Evolutionary conservation across 2,888 invertebrate species (phyloP).

Genomic region (Meteorus cinctellus): DNA sequence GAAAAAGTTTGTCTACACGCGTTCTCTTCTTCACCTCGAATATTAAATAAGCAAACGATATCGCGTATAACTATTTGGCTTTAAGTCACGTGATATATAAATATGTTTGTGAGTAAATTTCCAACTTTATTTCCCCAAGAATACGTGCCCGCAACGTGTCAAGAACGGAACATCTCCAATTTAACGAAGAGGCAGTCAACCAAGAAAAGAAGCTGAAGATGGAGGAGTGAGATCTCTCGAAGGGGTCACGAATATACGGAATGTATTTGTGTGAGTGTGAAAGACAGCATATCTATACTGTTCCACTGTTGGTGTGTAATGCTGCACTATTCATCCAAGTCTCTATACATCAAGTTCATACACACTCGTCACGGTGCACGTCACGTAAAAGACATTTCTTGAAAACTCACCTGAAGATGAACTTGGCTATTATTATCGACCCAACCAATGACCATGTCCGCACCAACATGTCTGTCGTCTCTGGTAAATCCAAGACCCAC

Average conservation of each 20-base stretch:
- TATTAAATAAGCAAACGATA: not conserved
- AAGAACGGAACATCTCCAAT: conserved; percentile 21
- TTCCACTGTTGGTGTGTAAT: not conserved
- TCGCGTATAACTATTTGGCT: no score
- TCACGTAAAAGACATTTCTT: conserved; percentile 26
- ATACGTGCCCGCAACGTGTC: conserved; percentile 23
- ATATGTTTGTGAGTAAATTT: not conserved
- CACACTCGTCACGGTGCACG: not conserved
- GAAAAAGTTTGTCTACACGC: not conserved
- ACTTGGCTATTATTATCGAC: conserved; percentile 85
- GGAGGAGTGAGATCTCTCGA: conserved; percentile 18
- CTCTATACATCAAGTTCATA: not conserved
- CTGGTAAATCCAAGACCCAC: conserved; percentile 91
- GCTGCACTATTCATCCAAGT: conserved; percentile 5
- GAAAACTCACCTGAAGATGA: conserved; percentile 84
- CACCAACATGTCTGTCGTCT: conserved; percentile 85
- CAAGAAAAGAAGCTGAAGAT: conserved; percentile 23
- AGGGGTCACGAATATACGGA: conserved; percentile 26
- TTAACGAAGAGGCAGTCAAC: conserved; percentile 11
- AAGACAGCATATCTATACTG: not conserved
- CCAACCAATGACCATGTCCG: conserved; percentile 93
- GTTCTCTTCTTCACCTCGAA: not conserved
- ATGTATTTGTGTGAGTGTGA: no score
- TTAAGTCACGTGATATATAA: not conserved
- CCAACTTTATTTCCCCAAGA: not conserved